Evolutionary conservation across 1,140 invertebrate genomes (phyloP).

Genomic region (Calliopsis andreniformis): DNA sequence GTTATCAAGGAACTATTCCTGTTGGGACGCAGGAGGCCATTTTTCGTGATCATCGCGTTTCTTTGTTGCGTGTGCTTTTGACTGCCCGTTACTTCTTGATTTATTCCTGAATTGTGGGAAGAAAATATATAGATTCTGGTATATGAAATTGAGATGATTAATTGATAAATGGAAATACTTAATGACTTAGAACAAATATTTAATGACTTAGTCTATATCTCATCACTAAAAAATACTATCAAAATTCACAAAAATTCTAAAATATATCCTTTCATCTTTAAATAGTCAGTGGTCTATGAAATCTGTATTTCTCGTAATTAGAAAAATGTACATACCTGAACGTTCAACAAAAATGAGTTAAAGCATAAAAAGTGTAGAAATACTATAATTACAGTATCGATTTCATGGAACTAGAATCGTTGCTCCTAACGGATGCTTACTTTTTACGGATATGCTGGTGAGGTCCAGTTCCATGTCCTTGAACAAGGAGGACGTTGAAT

Average conservation of each 20-base stretch:
- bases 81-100: conserved; percentile 58
- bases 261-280: too few species aligned
- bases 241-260: too few species aligned
- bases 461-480: conserved; percentile 86
- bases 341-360: too few species aligned
- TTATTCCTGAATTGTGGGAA: conserved; percentile 68
- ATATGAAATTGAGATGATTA: conserved; percentile 14
- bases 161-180: too few species aligned
- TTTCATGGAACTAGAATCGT: background rate
- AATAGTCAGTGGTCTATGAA: too few species aligned
- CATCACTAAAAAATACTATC: too few species aligned
- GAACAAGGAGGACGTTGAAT: conserved; percentile 84
- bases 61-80: conserved; percentile 74
- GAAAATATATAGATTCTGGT: background rate
- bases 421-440: conserved; percentile 73
- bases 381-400: conserved; percentile 4
- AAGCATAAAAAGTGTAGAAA: background rate
- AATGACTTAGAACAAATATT: too few species aligned
- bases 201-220: background rate
- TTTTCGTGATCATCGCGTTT: conserved; percentile 80
- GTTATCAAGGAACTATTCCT: conserved; percentile 75
- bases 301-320: too few species aligned
- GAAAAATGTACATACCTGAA: too few species aligned
- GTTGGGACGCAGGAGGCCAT: conserved; percentile 74
- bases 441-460: conserved; percentile 84